Evolutionary conservation across 2,113 vertebrate genomes (phyloP), one percentile per base, ranked within the genome.

Genomic region (Sinocyclocheilus rhinocerous): DNA sequence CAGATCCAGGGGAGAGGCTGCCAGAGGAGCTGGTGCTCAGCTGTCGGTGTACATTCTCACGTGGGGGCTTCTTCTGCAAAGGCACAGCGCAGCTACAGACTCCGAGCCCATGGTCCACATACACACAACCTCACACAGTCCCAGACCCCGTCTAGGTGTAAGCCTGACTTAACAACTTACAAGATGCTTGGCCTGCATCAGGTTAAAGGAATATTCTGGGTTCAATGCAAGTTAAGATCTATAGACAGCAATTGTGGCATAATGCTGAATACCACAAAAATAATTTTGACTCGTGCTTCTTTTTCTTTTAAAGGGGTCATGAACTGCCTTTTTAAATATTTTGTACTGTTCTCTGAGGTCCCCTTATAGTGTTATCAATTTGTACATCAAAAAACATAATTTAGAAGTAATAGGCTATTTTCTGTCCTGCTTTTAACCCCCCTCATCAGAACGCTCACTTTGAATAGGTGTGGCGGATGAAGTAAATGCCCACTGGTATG

Each of bases 41-140:
- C 95, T 96, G 97, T 95, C 97, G 97, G 95, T 96, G 96, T 95
- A 95, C 92, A 92, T 96, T 99, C 95, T 99, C 98, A 90, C 98
- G 96, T 75, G 95, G 95, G 67, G 97, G 96, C 92, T 96, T 99
- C 96, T 97, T 99, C 98, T 99, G 97, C 92, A 98, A 98, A 96
- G 97, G 93, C 96, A 97, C 96, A 98, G 96, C 89, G 97, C 89
- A 97, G 96, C 96, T 97, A 96, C 97, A 99, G 95, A 95, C 94
- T 95, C 96, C 91, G 89, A 87, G 92, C 92, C 89, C 91, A 89
- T 90, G 91, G 91, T 59, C 87, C 69, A 73, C 36, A 85, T 45
- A 63, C 52, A 90, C 69, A 92, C 90, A 87, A 85, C 69, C 81
- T 57, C 20, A 79, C 88, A 88, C 90, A 90, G 75, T 50, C 55